phyloP scores from a whole-genome alignment of 2,797 vertebrate genomes.

The Somateria mollissima region DNA sequence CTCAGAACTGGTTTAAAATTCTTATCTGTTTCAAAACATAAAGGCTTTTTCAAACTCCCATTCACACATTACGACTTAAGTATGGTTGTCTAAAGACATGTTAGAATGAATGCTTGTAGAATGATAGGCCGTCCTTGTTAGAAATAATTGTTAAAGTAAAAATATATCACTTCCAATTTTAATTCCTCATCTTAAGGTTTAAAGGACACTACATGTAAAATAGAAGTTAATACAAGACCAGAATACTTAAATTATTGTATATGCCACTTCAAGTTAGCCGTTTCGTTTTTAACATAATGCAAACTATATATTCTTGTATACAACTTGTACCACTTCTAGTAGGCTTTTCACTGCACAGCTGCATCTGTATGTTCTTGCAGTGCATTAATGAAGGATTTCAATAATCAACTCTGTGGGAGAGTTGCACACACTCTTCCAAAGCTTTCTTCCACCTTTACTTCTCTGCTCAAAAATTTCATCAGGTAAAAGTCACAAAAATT shows the following conservation, averaged over 20 bases:
- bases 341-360: neutral
- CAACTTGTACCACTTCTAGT: neutral
- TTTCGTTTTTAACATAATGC: too few species aligned
- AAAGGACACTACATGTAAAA: neutral
- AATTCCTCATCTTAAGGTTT: neutral
- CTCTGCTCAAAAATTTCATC: rapidly evolving
- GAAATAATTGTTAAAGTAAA: neutral
- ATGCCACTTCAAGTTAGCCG: neutral
- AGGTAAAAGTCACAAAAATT: neutral
- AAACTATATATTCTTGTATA: neutral
- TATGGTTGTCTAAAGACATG: neutral
- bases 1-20: neutral
- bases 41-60: neutral
- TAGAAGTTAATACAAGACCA: neutral
- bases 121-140: neutral
- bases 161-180: neutral
- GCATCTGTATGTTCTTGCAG: neutral
- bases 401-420: neutral
- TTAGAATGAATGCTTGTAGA: neutral
- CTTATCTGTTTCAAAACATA: neutral
- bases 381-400: neutral
- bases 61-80: neutral
- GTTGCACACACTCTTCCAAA: neutral
- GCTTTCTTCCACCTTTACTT: neutral
- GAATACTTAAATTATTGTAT: neutral